These are phyloP conservation scores for Leucania comma DNA, from an alignment of 2,888 invertebrate genomes.

Conservation along the genomic window DNA sequence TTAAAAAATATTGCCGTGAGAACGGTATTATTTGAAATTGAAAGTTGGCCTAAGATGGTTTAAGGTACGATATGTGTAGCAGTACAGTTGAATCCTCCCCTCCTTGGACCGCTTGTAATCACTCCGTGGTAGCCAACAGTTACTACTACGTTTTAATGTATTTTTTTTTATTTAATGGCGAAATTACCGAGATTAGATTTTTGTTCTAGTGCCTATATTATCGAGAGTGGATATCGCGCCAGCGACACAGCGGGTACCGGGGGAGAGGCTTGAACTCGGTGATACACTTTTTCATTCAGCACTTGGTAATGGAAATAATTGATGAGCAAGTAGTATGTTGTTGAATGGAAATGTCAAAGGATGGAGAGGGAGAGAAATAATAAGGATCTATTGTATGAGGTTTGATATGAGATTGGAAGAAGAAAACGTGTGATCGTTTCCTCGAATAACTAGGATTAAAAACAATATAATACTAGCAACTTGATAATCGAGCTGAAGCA, in stretches of 20 bases:
- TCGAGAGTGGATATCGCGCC: constrained; percentile 35
- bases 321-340: neutral
- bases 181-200: constrained; percentile 29
- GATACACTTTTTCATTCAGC: constrained; percentile 29
- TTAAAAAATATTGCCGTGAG: neutral
- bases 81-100: neutral
- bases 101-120: neutral
- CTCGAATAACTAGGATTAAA: too few species aligned
- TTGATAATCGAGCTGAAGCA: too few species aligned
- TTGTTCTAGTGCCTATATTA: constrained; percentile 39
- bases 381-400: neutral
- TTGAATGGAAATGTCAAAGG: neutral
- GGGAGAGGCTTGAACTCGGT: constrained; percentile 29
- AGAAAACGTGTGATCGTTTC: neutral
- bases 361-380: neutral
- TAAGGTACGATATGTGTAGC: neutral
- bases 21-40: neutral
- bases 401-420: too few species aligned
- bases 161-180: neutral
- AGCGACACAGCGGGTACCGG: neutral
- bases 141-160: neutral
- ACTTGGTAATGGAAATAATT: neutral
- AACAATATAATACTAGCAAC: too few species aligned
- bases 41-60: neutral
- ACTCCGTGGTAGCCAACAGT: neutral